Conservation (phyloP, 2,113 vertebrate genomes). For the Semnopithecus entellus region DNA sequence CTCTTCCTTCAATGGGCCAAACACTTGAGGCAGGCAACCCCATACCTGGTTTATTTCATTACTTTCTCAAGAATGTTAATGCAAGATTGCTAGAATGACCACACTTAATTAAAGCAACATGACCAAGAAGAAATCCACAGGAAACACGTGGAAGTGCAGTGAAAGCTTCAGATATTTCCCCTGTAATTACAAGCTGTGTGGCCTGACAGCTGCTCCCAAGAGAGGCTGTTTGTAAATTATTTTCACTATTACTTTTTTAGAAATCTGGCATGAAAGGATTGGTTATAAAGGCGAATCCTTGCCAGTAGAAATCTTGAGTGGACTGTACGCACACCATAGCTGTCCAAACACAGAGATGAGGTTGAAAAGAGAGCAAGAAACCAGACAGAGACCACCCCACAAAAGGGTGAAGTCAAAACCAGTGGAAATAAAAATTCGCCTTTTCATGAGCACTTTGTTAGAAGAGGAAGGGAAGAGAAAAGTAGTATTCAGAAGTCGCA, state of each 20-base stretch:
- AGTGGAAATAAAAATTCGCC: constrained; percentile 55
- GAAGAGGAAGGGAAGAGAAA: not conserved
- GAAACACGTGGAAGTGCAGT: constrained; percentile 63
- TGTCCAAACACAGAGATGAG: constrained; percentile 60
- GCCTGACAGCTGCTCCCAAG: constrained; percentile 72
- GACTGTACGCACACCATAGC: not conserved
- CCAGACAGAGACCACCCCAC: constrained; percentile 27
- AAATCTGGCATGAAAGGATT: constrained; percentile 61
- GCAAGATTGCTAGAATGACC: constrained; percentile 53
- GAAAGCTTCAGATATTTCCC: constrained; percentile 57
- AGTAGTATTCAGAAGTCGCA: not conserved
- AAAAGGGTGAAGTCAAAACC: constrained; percentile 21
- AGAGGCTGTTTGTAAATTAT: not conserved
- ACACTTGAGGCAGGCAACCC: rapidly evolving
- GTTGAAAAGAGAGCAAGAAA: constrained; percentile 55
- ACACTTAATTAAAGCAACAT: constrained; percentile 70
- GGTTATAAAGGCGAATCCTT: constrained; percentile 65
- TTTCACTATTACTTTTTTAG: constrained; percentile 38
- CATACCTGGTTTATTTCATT: not conserved
- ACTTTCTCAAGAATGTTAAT: not conserved
- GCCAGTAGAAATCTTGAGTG: not conserved
- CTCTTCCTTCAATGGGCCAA: not conserved
- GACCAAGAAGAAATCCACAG: constrained; percentile 65
- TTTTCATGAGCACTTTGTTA: constrained; percentile 13
- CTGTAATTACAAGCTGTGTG: constrained; percentile 62